Evolutionary conservation across 1,140 invertebrate species (phyloP).

Genomic region (Chrysoperla carnea): DNA sequence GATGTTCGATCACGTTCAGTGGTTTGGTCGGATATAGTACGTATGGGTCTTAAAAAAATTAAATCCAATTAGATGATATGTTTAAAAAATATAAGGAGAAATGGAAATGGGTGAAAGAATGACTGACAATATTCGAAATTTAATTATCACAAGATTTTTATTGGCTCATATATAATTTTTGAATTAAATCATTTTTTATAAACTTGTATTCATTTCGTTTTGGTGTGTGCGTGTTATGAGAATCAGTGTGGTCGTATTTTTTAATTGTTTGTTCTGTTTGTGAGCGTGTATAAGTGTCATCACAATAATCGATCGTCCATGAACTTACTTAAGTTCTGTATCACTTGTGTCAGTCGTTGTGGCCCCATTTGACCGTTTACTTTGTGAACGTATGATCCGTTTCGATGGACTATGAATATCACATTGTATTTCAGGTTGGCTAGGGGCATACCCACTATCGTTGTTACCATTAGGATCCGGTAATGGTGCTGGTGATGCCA

Average conservation of each 20-base stretch:
- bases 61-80: too few relatives aligned
- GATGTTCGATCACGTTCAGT: constrained; percentile 9
- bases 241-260: too few relatives aligned
- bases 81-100: too few relatives aligned
- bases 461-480: constrained; percentile 59
- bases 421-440: constrained; percentile 38
- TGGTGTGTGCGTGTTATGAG: too few relatives aligned
- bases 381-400: constrained; percentile 1
- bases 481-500: constrained; percentile 31
- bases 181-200: too few relatives aligned
- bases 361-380: constrained; percentile 12
- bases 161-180: too few relatives aligned
- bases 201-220: too few relatives aligned
- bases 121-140: too few relatives aligned
- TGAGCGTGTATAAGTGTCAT: too few relatives aligned
- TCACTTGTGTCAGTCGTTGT: constrained; percentile 9
- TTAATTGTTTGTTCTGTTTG: too few relatives aligned
- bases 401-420: constrained; percentile 27
- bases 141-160: too few relatives aligned
- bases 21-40: background rate
- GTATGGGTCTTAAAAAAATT: background rate
- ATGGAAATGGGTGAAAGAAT: too few relatives aligned
- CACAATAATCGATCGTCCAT: constrained; percentile 2
- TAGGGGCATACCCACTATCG: constrained; percentile 57
- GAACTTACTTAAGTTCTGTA: constrained; percentile 19